These are phyloP conservation scores for Oppia nitens DNA, from an alignment of 1,140 invertebrate genomes.

Conservation along the genomic window DNA sequence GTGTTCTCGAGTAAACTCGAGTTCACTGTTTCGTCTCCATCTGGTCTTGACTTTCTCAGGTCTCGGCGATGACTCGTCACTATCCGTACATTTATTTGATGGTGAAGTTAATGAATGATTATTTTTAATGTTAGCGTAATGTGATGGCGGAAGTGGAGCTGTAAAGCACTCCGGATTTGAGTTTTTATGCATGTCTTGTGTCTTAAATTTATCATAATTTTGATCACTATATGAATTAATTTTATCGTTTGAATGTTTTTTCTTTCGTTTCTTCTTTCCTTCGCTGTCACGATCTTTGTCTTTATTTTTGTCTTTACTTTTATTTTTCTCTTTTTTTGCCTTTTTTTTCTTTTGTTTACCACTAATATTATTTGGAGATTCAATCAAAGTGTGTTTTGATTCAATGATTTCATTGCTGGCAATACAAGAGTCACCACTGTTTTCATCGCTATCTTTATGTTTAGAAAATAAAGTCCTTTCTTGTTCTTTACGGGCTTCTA, in stretches of 20 bases:
- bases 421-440: no score
- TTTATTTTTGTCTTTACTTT: no score
- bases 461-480: background rate
- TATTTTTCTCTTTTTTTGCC: background rate
- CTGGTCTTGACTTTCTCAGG: conserved; percentile 69
- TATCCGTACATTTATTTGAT: background rate
- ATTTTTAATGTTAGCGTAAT: background rate
- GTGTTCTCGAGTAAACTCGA: conserved; percentile 34
- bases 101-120: background rate
- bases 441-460: background rate
- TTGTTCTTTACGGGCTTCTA: background rate
- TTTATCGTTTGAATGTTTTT: background rate
- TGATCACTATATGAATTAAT: background rate
- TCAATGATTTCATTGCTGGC: background rate
- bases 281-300: background rate
- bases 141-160: background rate
- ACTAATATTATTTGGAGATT: background rate
- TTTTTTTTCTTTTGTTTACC: background rate
- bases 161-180: conserved; percentile 2
- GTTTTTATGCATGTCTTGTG: background rate
- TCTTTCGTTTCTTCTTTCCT: background rate
- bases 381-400: background rate
- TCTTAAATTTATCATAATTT: background rate
- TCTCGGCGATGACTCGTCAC: conserved; percentile 27
- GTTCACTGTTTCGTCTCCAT: conserved; percentile 61